Conservation (phyloP, 2,113 vertebrate species). For the Ochotona curzoniae region DNA sequence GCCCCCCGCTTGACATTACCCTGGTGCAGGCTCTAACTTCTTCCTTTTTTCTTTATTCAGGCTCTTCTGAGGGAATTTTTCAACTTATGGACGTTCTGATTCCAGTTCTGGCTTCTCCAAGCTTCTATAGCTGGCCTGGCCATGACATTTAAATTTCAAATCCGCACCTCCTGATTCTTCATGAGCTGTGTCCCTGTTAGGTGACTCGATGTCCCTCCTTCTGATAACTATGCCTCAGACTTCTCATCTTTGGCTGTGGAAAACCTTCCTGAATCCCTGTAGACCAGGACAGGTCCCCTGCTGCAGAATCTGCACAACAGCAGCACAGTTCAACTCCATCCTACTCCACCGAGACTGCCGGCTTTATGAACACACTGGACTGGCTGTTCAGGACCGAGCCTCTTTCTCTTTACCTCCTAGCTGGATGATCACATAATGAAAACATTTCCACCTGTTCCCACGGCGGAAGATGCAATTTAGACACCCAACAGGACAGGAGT, state of each 20-base stretch:
- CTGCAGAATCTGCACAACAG: background rate
- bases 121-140: background rate
- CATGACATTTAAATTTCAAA: background rate
- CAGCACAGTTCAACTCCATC: background rate
- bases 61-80: background rate
- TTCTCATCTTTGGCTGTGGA: background rate
- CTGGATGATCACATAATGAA: no score
- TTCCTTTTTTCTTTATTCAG: no score
- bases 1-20: fast-evolving
- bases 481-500: background rate
- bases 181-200: no score
- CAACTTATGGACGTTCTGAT: background rate
- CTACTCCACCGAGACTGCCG: background rate
- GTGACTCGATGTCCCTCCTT: background rate
- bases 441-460: background rate
- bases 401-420: background rate
- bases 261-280: background rate
- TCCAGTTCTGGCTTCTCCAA: background rate
- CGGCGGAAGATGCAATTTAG: fast-evolving
- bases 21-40: background rate
- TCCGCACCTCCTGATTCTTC: background rate
- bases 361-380: background rate
- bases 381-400: background rate
- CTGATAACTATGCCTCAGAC: background rate
- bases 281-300: background rate